These are phyloP conservation scores for Xiphophorus couchianus DNA, from an alignment of 2,113 vertebrate species.

Conservation along the genomic window DNA sequence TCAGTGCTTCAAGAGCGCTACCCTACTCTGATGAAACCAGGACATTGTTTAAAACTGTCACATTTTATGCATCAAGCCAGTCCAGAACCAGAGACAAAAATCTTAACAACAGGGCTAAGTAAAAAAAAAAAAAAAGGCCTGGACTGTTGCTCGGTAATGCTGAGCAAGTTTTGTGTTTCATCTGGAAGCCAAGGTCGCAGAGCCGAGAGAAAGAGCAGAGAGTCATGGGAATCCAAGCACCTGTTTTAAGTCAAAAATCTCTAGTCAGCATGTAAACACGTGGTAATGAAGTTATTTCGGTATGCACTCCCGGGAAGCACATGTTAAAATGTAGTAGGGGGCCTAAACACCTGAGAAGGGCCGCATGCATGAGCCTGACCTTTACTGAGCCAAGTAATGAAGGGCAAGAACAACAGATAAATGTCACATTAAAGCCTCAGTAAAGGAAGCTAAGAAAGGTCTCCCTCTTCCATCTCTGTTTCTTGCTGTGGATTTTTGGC, in stretches of 20 bases:
- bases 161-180: no score
- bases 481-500: slow-evolving; percentile 4
- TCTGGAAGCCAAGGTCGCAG: no score
- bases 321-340: slow-evolving; percentile 22
- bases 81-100: no score
- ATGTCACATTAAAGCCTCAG: slow-evolving; percentile 54
- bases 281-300: slow-evolving; percentile 29
- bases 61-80: no score
- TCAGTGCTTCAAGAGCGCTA: no score
- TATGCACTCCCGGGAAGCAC: slow-evolving; percentile 16
- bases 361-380: slow-evolving; percentile 51
- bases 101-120: no score
- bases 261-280: slow-evolving; percentile 6
- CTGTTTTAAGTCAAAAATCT: background rate
- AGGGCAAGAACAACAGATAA: slow-evolving; percentile 35
- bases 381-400: slow-evolving; percentile 61
- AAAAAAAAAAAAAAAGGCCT: no score
- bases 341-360: slow-evolving; percentile 33
- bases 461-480: background rate
- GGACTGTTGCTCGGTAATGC: no score
- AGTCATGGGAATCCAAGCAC: no score
- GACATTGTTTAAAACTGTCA: no score
- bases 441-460: slow-evolving; percentile 27
- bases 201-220: no score
- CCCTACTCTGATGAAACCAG: no score